Evolutionary conservation across 2,888 invertebrate species (phyloP), one percentile per base, ranked within the genome.

Genomic region (Pinctada fucata): DNA sequence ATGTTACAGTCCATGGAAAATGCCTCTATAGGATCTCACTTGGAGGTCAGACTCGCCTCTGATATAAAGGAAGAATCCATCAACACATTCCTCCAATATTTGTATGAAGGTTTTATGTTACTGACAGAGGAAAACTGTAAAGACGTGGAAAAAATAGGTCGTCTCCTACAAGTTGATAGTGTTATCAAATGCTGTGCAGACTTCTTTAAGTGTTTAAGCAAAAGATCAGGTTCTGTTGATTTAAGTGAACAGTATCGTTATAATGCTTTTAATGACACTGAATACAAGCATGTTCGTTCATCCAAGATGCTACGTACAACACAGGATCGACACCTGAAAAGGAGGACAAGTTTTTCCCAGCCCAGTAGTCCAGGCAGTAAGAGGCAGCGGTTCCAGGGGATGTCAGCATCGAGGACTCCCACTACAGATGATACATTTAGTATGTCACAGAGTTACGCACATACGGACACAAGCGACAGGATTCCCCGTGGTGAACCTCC

Each of bases 101-200:
- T 83, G 52, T 83, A 83, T 58, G 82, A 83, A 49, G 83, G 83
- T 47, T 82, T 82, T 71, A 83, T 82, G 82, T 78, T 82, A 67
- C 45, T 83, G 16, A 78, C 83, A 52, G 83, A 83, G 49, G 83
- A 83, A 16, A 83, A 82, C 74, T 76, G 82, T 8, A 64, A 67
- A 74, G 79, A 78, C 16, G 69, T 83, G 48, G 83, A 82, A 63
- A 82, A 79, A 66, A 82, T 83, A 16, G 83, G 81, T 45, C 69
- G 82, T 52, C 64, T 83, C 3, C 64, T 83, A 70, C 79, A 83
- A 52, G 83, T 82, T 3, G 82, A 82, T 48, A 76, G 79, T 76
- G 80, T 83, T 2, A 80, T 79, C 8, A 83, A 82, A 64, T 83
- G 83, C 72, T 83, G 83, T 68, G 45, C 67, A 16, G 82, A 83